phyloP scores from a whole-genome alignment of 2,888 invertebrate species.

The Aelia acuminata region DNA sequence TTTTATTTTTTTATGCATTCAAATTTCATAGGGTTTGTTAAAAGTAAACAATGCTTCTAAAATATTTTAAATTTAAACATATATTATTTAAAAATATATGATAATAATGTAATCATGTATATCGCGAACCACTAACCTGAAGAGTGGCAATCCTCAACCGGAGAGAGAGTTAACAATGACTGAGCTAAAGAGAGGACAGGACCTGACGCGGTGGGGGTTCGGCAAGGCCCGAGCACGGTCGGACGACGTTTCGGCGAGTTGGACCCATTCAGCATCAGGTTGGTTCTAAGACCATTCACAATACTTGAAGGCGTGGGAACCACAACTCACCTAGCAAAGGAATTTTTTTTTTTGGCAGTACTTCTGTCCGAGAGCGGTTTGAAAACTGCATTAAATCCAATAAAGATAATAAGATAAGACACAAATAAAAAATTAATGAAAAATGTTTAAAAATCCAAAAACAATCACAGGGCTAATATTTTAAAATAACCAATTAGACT shows the following conservation, averaged over 20 bases:
- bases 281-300: background rate
- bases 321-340: background rate
- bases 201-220: background rate
- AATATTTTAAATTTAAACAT: background rate
- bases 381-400: background rate
- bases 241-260: background rate
- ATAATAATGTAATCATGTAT: background rate
- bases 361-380: background rate
- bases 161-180: conserved; percentile 27
- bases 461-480: no score
- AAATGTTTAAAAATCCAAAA: no score
- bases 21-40: background rate
- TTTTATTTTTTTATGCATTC: no score
- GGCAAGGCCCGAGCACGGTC: background rate
- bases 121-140: background rate
- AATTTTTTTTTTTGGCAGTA: background rate
- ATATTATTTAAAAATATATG: background rate
- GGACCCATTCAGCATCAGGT: background rate
- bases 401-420: no score
- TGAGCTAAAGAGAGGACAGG: background rate
- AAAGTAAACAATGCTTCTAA: background rate
- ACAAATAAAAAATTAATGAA: no score
- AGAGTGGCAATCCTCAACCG: background rate
- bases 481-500: no score
- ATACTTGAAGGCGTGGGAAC: conserved; percentile 11